Evolutionary conservation across 2,888 invertebrate genomes (phyloP), one percentile per base, ranked within the genome.

Genomic region (Cremastobaeus sp.): DNA sequence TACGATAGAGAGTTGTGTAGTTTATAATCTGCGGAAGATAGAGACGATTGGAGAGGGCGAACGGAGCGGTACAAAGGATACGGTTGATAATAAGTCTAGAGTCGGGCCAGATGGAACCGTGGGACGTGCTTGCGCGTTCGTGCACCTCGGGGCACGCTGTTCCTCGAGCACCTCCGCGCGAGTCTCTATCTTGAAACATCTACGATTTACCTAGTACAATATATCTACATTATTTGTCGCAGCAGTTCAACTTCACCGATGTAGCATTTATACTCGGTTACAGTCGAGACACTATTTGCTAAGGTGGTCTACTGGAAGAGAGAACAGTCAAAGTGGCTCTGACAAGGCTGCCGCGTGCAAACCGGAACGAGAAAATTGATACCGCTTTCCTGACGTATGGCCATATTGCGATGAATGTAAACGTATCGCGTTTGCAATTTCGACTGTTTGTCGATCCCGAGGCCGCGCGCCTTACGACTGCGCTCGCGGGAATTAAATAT

Each of bases 1-100:
- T 86, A 86, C 82, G 76, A 83, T 84, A 85, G 82, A 85, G 82
- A 84, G 79, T 83, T 80, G 79, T 83, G 82, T 81, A 81, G 77
- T 81, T 81, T 82, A 76, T 79, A 80, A 78, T 79, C 52, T 70
- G 77, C 45, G 37, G 68, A 66, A 74, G 74, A 57, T 76, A 64
- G 62, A 66, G 62, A 69, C 70, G 62, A 64, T 52, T 62, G 74
- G 65, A 77, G 50, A 35, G 68, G 59, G 62, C 65, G 65, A 70
- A 54, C 76, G 35, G 59, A 39, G 55, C 11, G 54, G 25, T 37
- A 52, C 15, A 45, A 39, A 66, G 64, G 52, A 60, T 55, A 39
- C 43, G 30, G 41, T 57, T 64, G 52, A 47, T 59, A 64, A 66
- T 59, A 34, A 57, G 39, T 32, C 20, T 15, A 28, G 68, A 32